Conservation (phyloP, 2,888 invertebrate species). For the Hecatera dysodea region DNA sequence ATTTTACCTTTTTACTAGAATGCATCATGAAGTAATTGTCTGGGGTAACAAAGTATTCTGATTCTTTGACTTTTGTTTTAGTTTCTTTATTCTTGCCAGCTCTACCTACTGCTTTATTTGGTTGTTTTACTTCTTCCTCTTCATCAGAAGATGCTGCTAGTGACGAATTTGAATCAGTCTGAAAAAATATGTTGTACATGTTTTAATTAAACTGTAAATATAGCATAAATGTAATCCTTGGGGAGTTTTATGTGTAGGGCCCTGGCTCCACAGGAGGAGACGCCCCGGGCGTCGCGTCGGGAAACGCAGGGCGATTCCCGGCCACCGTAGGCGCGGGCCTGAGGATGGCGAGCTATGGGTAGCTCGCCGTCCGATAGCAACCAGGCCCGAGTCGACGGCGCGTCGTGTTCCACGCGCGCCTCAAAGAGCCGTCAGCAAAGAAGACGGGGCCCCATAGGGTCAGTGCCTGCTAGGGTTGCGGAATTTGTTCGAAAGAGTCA, state of each 20-base stretch:
- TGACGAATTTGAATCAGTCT: conserved; percentile 70
- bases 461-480: too few species aligned
- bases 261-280: too few species aligned
- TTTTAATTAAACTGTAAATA: conserved; percentile 17
- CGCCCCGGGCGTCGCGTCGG: too few species aligned
- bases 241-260: background rate
- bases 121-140: conserved; percentile 65
- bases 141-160: conserved; percentile 68
- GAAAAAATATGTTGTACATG: conserved; percentile 10
- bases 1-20: conserved; percentile 89
- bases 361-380: too few species aligned
- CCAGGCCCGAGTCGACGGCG: too few species aligned
- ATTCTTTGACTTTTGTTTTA: conserved; percentile 77
- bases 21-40: conserved; percentile 93
- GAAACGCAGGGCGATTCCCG: too few species aligned
- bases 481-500: too few species aligned
- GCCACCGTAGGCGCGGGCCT: too few species aligned
- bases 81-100: conserved; percentile 68
- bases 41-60: conserved; percentile 92
- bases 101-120: conserved; percentile 73
- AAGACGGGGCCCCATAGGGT: too few species aligned
- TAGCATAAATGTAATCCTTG: background rate
- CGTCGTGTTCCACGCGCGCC: too few species aligned
- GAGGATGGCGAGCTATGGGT: too few species aligned
- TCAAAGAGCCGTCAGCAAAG: too few species aligned